Percentiles rank a stretch among this genome's conserved stretches.
phyloP scores from a whole-genome alignment of 2,797 vertebrate genomes.

The Chanos chanos region DNA sequence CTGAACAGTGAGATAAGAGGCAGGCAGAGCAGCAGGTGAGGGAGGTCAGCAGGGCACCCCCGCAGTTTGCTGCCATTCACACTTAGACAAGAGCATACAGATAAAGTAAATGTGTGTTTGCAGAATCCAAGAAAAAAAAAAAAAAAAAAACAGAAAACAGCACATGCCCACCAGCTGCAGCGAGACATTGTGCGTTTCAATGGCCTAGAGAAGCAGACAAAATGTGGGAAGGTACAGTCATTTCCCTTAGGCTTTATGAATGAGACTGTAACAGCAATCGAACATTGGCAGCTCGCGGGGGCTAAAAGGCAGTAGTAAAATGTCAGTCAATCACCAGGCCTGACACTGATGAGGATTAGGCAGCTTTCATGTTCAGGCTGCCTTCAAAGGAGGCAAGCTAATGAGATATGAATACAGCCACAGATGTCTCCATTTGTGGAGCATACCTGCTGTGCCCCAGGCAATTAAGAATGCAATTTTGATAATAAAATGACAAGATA shows the following conservation, averaged over 20 bases:
- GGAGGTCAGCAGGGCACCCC: slow-evolving; percentile 28
- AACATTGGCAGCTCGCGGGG: slow-evolving; percentile 2
- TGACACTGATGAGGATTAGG: slow-evolving; percentile 39
- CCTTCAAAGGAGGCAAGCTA: slow-evolving; percentile 10
- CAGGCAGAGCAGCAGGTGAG: slow-evolving; percentile 29
- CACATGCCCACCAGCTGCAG: slow-evolving; percentile 34
- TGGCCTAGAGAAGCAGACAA: slow-evolving; percentile 4
- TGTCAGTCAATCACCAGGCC: slow-evolving; percentile 31
- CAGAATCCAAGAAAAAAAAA: too few species aligned
- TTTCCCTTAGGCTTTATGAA: slow-evolving; percentile 24
- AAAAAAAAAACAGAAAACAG: too few species aligned
- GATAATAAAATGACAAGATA: slow-evolving; percentile 13
- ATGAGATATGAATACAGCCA: slow-evolving; percentile 30
- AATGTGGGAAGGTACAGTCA: slow-evolving; percentile 13
- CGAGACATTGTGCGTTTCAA: slow-evolving; percentile 4
- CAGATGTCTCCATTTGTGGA: slow-evolving; percentile 41
- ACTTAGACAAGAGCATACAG: slow-evolving; percentile 23
- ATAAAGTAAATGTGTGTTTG: too few species aligned
- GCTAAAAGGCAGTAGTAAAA: slow-evolving; percentile 18
- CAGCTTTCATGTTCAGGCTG: slow-evolving; percentile 32
- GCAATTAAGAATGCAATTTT: slow-evolving; percentile 28
- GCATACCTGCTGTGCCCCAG: slow-evolving; percentile 38
- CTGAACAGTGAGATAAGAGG: slow-evolving; percentile 21
- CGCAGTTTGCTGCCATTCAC: slow-evolving; percentile 34
- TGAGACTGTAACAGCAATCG: slow-evolving; percentile 27